phyloP scores from a whole-genome alignment of 2,888 invertebrate species.

The Dolomedes plantarius region DNA sequence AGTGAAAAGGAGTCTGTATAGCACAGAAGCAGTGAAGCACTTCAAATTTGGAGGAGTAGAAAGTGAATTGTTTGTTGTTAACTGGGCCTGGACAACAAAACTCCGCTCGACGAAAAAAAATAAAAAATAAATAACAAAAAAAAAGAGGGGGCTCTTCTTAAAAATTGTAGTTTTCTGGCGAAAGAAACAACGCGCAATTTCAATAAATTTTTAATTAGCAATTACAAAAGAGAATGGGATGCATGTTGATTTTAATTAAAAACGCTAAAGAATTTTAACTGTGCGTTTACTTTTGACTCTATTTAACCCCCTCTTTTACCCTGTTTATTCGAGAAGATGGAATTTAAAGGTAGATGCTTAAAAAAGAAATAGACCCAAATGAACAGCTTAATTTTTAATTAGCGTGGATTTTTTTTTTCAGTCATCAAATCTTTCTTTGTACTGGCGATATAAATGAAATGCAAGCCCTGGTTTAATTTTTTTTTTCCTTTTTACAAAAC shows the following conservation, averaged over 20 bases:
- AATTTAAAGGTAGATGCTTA: slow-evolving; percentile 49
- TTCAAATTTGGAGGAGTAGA: slow-evolving; percentile 9
- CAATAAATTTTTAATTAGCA: slow-evolving; percentile 71
- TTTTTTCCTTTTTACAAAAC: slow-evolving; percentile 35
- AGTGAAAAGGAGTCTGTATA: neutral
- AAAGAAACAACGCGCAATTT: slow-evolving; percentile 63
- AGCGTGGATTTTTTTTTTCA: slow-evolving; percentile 41
- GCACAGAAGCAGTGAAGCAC: slow-evolving; percentile 36
- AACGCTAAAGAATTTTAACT: slow-evolving; percentile 61
- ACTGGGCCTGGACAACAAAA: slow-evolving; percentile 33
- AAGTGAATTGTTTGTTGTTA: slow-evolving; percentile 52
- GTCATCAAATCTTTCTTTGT: slow-evolving; percentile 12
- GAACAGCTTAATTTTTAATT: slow-evolving; percentile 72
- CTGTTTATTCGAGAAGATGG: slow-evolving; percentile 47
- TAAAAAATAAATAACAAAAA: neutral
- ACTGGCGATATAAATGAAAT: slow-evolving; percentile 42
- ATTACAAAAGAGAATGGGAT: slow-evolving; percentile 63
- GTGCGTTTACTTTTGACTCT: slow-evolving; percentile 60
- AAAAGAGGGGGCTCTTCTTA: neutral
- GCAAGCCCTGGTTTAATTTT: slow-evolving; percentile 10
- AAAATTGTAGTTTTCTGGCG: slow-evolving; percentile 19
- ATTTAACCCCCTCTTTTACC: slow-evolving; percentile 6
- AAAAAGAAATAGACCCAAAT: slow-evolving; percentile 54
- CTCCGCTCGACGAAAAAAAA: neutral
- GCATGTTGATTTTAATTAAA: slow-evolving; percentile 71